Conservation (phyloP, 2,113 vertebrate genomes). For the Colaptes auratus region DNA sequence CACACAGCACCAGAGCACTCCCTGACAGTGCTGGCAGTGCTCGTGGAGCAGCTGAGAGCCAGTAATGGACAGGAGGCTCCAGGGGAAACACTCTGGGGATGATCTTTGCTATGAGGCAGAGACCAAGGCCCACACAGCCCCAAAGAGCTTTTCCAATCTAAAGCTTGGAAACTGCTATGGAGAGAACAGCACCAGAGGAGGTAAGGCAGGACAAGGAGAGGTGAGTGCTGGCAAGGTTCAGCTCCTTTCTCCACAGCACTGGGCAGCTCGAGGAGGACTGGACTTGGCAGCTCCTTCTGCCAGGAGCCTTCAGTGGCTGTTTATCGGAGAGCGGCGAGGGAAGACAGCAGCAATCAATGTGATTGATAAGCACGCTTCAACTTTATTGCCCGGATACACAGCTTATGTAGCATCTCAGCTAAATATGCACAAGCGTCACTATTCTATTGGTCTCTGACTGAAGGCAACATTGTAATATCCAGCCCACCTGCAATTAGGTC, state of each 20-base stretch:
- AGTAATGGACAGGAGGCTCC: not conserved
- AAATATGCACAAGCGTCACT: too few relatives aligned
- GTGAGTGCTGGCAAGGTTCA: not conserved
- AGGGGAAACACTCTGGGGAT: not conserved
- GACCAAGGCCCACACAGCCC: accelerated
- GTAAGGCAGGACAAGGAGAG: not conserved
- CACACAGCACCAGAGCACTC: too few relatives aligned
- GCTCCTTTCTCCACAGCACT: not conserved
- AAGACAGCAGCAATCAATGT: too few relatives aligned
- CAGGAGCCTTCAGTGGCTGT: not conserved
- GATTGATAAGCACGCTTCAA: too few relatives aligned
- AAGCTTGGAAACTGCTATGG: not conserved
- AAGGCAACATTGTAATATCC: too few relatives aligned
- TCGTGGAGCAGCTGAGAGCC: not conserved
- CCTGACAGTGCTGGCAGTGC: not conserved
- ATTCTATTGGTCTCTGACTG: too few relatives aligned
- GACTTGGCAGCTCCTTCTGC: not conserved
- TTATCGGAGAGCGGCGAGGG: too few relatives aligned
- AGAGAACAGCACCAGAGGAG: not conserved
- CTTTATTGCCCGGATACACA: too few relatives aligned
- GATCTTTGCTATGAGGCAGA: not conserved
- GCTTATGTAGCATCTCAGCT: too few relatives aligned
- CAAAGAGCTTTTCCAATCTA: not conserved
- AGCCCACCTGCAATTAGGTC: too few relatives aligned
- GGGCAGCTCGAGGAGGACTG: too few relatives aligned